Evolutionary conservation across 2,888 invertebrate species (phyloP).

Genomic region (Athetis lepigone): DNA sequence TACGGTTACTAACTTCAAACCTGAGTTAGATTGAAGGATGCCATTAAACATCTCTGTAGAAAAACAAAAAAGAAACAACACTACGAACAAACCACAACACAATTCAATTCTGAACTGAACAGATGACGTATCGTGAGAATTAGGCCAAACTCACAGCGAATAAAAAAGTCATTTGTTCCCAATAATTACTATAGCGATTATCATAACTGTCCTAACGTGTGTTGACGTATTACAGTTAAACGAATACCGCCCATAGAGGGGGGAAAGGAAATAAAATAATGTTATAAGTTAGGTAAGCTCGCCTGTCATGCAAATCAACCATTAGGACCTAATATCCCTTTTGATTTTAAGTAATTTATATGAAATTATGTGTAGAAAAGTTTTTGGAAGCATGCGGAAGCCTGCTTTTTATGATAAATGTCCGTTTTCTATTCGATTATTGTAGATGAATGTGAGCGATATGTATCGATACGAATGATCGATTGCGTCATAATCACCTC

Average conservation of each 20-base stretch:
- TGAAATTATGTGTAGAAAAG: slow-evolving; percentile 83
- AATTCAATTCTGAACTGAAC: slow-evolving; percentile 24
- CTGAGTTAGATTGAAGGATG: background rate
- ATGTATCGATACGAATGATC: slow-evolving; percentile 80
- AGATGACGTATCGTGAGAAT: slow-evolving; percentile 74
- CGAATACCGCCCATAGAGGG: slow-evolving; percentile 80
- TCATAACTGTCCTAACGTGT: slow-evolving; percentile 77
- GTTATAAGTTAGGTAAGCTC: slow-evolving; percentile 82
- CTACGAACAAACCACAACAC: background rate
- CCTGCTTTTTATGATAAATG: slow-evolving; percentile 81
- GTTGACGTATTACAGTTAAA: slow-evolving; percentile 83
- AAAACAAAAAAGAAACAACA: background rate
- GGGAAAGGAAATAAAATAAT: slow-evolving; percentile 82
- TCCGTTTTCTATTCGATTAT: slow-evolving; percentile 85
- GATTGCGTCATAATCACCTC: slow-evolving; percentile 78
- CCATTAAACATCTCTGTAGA: background rate
- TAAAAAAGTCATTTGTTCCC: slow-evolving; percentile 81
- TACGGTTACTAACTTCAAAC: no score
- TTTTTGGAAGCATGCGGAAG: slow-evolving; percentile 72
- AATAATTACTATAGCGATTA: slow-evolving; percentile 86
- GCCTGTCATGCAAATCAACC: slow-evolving; percentile 87
- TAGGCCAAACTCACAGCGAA: slow-evolving; percentile 64
- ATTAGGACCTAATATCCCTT: slow-evolving; percentile 88
- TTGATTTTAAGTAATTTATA: slow-evolving; percentile 90
- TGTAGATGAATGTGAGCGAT: slow-evolving; percentile 78